Percentiles rank a stretch among this genome's conserved stretches.
These are phyloP conservation scores for Drosophila oshimai DNA, from an alignment of 1,140 invertebrate species.

Conservation along the genomic window DNA sequence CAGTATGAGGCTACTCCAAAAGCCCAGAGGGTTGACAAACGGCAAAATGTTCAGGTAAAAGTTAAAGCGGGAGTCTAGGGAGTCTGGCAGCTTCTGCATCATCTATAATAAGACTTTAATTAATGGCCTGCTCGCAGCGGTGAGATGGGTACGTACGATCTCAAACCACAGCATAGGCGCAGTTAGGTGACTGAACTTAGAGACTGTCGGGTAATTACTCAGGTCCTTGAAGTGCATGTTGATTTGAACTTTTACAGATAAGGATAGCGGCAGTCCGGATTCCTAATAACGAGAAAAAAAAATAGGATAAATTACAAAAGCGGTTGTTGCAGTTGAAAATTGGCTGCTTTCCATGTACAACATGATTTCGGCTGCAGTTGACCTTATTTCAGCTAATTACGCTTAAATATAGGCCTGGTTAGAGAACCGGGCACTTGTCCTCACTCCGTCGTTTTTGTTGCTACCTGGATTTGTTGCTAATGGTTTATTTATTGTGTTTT, in stretches of 20 bases:
- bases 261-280: constrained; percentile 89
- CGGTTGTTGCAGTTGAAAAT: neutral
- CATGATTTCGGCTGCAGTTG: constrained; percentile 47
- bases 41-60: constrained; percentile 89
- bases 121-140: neutral
- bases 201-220: constrained; percentile 85
- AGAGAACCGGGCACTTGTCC: too few relatives aligned
- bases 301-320: too few relatives aligned
- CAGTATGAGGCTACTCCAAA: constrained; percentile 85
- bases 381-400: constrained; percentile 45
- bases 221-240: constrained; percentile 90
- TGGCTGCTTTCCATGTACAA: constrained; percentile 28
- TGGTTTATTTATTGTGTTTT: too few relatives aligned
- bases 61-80: constrained; percentile 86
- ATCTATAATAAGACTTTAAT: constrained; percentile 83
- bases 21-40: constrained; percentile 84
- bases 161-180: constrained; percentile 92
- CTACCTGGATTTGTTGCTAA: neutral
- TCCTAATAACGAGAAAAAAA: constrained; percentile 82
- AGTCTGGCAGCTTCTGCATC: constrained; percentile 86
- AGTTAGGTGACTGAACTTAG: constrained; percentile 87
- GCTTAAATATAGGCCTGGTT: constrained; percentile 42
- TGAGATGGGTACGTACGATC: constrained; percentile 87
- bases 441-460: too few relatives aligned
- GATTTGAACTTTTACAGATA: constrained; percentile 91